A percentile compares a stretch with the other conserved stretches of the same genome.
These are phyloP conservation scores for Toxotes jaculatrix DNA, from an alignment of 2,113 vertebrate genomes.

Conservation along the genomic window DNA sequence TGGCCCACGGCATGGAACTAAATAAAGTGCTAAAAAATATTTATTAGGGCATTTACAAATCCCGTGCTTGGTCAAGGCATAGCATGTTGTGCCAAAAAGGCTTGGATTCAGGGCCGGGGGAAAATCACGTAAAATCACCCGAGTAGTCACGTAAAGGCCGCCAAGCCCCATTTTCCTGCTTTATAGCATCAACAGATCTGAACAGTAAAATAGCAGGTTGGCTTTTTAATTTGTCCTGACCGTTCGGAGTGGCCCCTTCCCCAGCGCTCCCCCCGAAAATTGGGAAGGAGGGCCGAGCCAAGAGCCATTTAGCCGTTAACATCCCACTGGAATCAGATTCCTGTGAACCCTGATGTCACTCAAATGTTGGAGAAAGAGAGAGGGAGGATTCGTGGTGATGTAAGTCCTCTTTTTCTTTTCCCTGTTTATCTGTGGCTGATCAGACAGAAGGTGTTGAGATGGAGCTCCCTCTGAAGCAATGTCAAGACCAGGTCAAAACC, in stretches of 20 bases:
- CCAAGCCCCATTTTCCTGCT: conserved; percentile 63
- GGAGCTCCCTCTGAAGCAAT: background rate
- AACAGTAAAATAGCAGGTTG: conserved; percentile 76
- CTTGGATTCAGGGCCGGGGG: conserved; percentile 72
- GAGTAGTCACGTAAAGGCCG: conserved; percentile 62
- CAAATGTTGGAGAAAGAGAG: conserved; percentile 6
- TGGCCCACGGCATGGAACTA: conserved; percentile 83
- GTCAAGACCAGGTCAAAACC: background rate
- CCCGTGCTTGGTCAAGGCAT: conserved; percentile 76
- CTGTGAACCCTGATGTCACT: conserved; percentile 54
- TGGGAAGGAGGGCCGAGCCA: conserved; percentile 40
- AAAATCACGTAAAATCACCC: conserved; percentile 76
- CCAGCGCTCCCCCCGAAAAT: conserved; percentile 19
- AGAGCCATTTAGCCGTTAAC: conserved; percentile 52
- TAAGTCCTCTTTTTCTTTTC: conserved; percentile 7
- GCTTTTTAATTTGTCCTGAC: conserved; percentile 76
- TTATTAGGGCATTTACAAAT: conserved; percentile 83
- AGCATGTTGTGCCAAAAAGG: conserved; percentile 76
- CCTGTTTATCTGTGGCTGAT: background rate
- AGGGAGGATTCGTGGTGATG: conserved; percentile 25
- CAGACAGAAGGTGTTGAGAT: background rate
- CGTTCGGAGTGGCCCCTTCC: conserved; percentile 25
- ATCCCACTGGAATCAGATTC: conserved; percentile 40
- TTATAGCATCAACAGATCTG: conserved; percentile 74
- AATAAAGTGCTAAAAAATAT: conserved; percentile 85